Percentiles rank a stretch among this genome's conserved stretches.
Conservation (phyloP, 2,797 vertebrate genomes). For the Cirrhinus mrigala region DNA sequence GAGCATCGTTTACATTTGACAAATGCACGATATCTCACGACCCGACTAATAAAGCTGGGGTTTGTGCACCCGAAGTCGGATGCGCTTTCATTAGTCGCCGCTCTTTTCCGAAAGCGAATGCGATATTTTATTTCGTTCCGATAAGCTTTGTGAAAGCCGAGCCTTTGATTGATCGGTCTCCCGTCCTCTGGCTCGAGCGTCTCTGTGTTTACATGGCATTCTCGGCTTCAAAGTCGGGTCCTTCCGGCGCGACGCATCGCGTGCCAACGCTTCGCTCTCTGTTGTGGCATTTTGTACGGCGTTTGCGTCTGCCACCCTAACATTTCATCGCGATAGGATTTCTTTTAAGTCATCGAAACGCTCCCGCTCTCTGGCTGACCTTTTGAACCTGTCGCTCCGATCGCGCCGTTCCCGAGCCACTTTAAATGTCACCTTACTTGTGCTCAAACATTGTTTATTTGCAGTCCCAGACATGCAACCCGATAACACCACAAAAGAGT, state of each 20-base stretch:
- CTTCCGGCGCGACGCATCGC: slow-evolving; percentile 35
- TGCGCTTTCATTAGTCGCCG: slow-evolving; percentile 29
- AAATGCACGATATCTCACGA: slow-evolving; percentile 19
- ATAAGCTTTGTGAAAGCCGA: slow-evolving; percentile 48
- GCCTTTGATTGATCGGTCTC: slow-evolving; percentile 51
- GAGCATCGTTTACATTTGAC: not conserved
- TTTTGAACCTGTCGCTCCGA: slow-evolving; percentile 78
- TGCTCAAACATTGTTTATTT: slow-evolving; percentile 70
- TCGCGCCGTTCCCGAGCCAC: slow-evolving; percentile 73
- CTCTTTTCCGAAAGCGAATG: slow-evolving; percentile 14
- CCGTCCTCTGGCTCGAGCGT: slow-evolving; percentile 23
- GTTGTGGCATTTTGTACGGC: slow-evolving; percentile 57
- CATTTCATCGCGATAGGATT: slow-evolving; percentile 76
- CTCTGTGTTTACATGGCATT: slow-evolving; percentile 56
- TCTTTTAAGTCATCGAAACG: slow-evolving; percentile 75
- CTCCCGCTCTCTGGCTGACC: slow-evolving; percentile 75
- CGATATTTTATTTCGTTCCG: slow-evolving; percentile 46
- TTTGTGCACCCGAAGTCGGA: slow-evolving; percentile 3
- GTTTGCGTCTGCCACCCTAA: slow-evolving; percentile 62
- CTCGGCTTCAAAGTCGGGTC: slow-evolving; percentile 62
- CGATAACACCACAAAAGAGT: slow-evolving; percentile 84
- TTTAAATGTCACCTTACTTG: slow-evolving; percentile 83
- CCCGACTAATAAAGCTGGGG: slow-evolving; percentile 5
- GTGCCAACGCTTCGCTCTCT: slow-evolving; percentile 53
- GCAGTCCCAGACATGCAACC: slow-evolving; percentile 79